Conservation (phyloP, 2,888 invertebrate genomes). For the Heliconius cydno region DNA sequence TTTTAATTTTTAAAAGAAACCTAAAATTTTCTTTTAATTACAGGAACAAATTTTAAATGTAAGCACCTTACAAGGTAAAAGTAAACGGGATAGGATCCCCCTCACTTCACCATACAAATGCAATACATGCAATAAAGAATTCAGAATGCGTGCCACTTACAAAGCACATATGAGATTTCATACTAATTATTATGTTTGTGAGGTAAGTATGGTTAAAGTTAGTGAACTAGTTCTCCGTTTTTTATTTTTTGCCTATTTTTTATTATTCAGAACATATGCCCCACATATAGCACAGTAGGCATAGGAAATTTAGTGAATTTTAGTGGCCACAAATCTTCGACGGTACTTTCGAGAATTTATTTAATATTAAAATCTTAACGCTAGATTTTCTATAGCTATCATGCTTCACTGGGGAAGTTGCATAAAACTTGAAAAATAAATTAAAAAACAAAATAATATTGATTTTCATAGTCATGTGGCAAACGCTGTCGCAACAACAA, state of each 20-base stretch:
- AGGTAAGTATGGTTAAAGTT: constrained; percentile 56
- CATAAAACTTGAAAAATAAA: too few relatives aligned
- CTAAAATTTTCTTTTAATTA: background rate
- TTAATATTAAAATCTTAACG: too few relatives aligned
- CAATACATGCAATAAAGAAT: constrained; percentile 66
- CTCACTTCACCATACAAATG: constrained; percentile 63
- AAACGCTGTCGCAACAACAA: constrained; percentile 76
- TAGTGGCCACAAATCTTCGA: too few relatives aligned
- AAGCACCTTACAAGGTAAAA: constrained; percentile 23
- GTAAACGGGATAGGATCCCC: constrained; percentile 47
- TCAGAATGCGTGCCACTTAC: constrained; percentile 71
- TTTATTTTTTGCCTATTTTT: too few relatives aligned
- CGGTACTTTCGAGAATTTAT: too few relatives aligned
- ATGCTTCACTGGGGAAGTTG: too few relatives aligned
- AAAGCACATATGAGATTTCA: constrained; percentile 74
- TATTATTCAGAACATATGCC: too few relatives aligned
- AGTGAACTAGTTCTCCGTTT: too few relatives aligned
- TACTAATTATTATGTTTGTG: constrained; percentile 74
- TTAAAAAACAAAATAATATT: too few relatives aligned
- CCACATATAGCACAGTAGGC: too few relatives aligned
- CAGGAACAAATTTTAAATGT: background rate
- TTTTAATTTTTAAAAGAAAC: background rate
- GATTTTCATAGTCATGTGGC: constrained; percentile 64
- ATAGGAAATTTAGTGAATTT: too few relatives aligned
- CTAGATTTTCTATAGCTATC: too few relatives aligned